Evolutionary conservation across 2,113 vertebrate genomes (phyloP), one percentile per base, ranked within the genome.

Genomic region (Otis tarda): DNA sequence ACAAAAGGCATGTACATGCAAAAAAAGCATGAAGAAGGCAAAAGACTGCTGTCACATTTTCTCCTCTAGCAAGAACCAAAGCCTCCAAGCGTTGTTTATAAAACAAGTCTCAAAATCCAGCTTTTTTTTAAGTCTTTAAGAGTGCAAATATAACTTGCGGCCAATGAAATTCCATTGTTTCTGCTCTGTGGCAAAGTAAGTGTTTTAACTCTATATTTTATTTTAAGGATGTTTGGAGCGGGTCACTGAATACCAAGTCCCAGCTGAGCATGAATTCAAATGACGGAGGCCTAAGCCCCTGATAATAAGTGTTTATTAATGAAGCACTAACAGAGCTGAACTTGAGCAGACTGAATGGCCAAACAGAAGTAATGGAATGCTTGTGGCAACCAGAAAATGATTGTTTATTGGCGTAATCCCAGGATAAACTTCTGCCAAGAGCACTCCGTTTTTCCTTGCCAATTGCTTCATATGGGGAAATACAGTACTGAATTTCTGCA

Each of bases 381-480:
- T 95, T 96, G 89, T 97, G 95, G 95, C 95, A 96, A 94, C 83
- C 43, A 94, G 85, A 97, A 95, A 96, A 93, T 96, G 92, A 95
- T 92, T 95, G 93, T 84, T 96, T 96, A 37, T 95, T 97, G 95
- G 95, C 94, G 73, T 90, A 59, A 80, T 75, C 65, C 96, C 93
- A 95, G 79, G 64, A 59, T 41, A 88, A 90, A 60, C 89, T 89
- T 80, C 84, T 97, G 96, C 94, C 96, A 97, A 97, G 79, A 95
- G 94, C 83, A 89, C 18, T 10, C 3, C 1, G 86, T 80, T 77
- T 93, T 69, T 90, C 33, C 49, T 95, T 95, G 94, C 94, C 96
- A 95, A 11, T 73, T 90, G 75, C 91, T 94, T 97, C 94, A 71
- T 96, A 96, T 93, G 86, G 92, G 49, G 91, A 93, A 89, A 90